Evolutionary conservation across 2,888 invertebrate species (phyloP).

Genomic region (Acrobasis repandana): DNA sequence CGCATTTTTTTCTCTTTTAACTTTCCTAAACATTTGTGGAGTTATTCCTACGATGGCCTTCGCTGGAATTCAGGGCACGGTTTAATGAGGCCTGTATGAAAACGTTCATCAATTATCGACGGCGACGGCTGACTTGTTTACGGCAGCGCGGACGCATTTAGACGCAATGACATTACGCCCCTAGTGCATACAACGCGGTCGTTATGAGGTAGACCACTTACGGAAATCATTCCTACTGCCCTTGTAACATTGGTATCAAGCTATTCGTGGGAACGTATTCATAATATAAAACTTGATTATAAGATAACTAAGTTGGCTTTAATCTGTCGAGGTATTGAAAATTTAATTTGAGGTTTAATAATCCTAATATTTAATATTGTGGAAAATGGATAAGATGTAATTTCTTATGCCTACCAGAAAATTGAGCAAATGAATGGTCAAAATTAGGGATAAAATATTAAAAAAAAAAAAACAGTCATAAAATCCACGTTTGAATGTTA

Average conservation of each 20-base stretch:
- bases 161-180: conserved; percentile 69
- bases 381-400: no score
- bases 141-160: conserved; percentile 76
- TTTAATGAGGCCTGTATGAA: conserved; percentile 78
- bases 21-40: conserved; percentile 46
- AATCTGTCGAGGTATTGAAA: no score
- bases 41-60: conserved; percentile 67
- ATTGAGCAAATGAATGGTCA: not conserved
- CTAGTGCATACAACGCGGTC: conserved; percentile 50
- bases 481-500: not conserved
- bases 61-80: conserved; percentile 72
- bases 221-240: conserved; percentile 29
- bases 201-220: conserved; percentile 37
- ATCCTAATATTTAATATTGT: no score
- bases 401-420: not conserved
- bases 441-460: not conserved
- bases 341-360: no score
- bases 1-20: no score
- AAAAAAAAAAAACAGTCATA: not conserved
- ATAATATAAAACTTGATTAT: no score
- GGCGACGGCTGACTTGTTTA: conserved; percentile 74
- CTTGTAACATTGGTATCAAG: not conserved
- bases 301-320: no score
- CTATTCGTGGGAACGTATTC: no score
- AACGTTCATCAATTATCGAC: conserved; percentile 81